Evolutionary conservation across 2,113 vertebrate species (phyloP), one percentile per base, ranked within the genome.

Genomic region (Campylomormyrus tamandua): DNA sequence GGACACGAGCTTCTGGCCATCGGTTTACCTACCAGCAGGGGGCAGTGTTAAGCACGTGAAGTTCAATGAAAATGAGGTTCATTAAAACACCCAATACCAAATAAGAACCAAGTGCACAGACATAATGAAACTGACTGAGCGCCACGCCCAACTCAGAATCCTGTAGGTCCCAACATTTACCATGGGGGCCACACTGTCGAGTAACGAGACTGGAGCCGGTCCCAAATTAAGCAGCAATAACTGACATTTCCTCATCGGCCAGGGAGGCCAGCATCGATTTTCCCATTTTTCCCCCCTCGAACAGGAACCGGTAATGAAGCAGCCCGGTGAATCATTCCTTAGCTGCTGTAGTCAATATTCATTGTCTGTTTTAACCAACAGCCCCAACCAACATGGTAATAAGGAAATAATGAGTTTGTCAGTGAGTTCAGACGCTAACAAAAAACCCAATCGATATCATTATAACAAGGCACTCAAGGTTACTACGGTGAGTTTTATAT

Each of bases 331-430:
- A 56, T 87, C 19, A 87, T 87, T 87, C 50, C 85, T 56, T n/a
- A 39, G 85, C 49, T 87, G 85, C 49, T 15, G 17, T 50, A n/a
- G 85, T 87, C 85, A 87, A 53, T 87, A 87, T 87, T 87, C 46
- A 87, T 87, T 53, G 49, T 53, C 49, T 87, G 85, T 87, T 53
- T 53, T 87, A 87, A 87, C 85, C 24, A 87, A 52, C 48, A 87
- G 50, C 49, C 24, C 10, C 49, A 48, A 53, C 50, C 49, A 35
- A 87, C 49, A 53, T 87, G 85, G 15, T 87, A 35, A 87, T 87
- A 87, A 87, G 49, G 50, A 87, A 52, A 87, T 87, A 87, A 87
- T 87, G 85, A 52, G 85, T 87, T 87, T 87, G 31, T 19, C n/a
- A 56, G 27, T 19, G 85, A 52, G 48, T 87, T 87, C 48, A 87